Evolutionary conservation across 2,888 invertebrate species (phyloP).

Genomic region (Heterodera filipjevi): DNA sequence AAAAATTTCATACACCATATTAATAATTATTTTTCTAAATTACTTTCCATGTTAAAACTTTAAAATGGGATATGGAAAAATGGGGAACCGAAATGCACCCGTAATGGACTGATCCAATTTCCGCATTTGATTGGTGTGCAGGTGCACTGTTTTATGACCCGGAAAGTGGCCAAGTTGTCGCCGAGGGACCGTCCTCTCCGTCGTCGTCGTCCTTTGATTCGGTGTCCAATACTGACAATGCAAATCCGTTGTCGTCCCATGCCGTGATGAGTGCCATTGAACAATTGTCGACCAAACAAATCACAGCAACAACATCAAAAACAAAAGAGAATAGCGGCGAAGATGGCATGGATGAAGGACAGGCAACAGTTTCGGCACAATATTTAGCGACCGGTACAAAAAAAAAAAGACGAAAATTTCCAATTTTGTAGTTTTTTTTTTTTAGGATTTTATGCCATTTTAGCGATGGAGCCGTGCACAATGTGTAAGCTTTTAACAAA

Average conservation of each 20-base stretch:
- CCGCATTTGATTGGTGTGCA: background rate
- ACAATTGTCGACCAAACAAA: slow-evolving; percentile 31
- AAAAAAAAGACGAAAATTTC: background rate
- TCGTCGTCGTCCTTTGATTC: background rate
- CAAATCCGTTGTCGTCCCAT: slow-evolving; percentile 30
- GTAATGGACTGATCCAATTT: no score
- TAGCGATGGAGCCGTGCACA: slow-evolving; percentile 43
- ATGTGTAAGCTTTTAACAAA: slow-evolving; percentile 39
- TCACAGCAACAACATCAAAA: background rate
- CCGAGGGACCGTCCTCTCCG: background rate
- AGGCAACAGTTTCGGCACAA: slow-evolving; percentile 7
- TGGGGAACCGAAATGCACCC: background rate
- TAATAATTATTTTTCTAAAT: no score
- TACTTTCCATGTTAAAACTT: no score
- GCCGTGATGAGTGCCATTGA: slow-evolving; percentile 35
- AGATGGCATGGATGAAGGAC: background rate
- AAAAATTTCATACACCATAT: no score
- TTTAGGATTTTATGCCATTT: slow-evolving; percentile 40
- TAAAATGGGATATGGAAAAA: no score
- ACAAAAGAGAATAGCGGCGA: slow-evolving; percentile 2
- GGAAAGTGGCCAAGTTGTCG: slow-evolving; percentile 19
- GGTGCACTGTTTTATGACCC: slow-evolving; percentile 32
- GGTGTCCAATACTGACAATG: background rate
- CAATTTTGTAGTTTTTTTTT: background rate
- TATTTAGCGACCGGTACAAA: slow-evolving; percentile 43